Evolutionary conservation across 1,140 invertebrate species (phyloP), one percentile per base, ranked within the genome.

Genomic region (Hyphantria cunea): DNA sequence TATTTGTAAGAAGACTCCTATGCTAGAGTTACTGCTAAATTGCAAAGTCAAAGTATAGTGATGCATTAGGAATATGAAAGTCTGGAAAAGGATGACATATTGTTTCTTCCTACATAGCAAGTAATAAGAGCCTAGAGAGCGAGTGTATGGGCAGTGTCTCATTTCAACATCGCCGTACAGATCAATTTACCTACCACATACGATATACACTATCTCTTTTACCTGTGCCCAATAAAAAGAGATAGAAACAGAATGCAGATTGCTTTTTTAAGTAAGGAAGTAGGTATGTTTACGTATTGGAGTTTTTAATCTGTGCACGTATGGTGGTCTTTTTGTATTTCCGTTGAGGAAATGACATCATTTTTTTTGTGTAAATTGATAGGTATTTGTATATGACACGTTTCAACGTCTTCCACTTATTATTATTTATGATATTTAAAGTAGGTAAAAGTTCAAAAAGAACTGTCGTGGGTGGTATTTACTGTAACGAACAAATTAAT

Each of bases 81-180:
- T 25, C 17, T 71, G 72, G 72, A 80, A 76, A 67, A 70, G 66
- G 66, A 74, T 68, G 71, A 65, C 66, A 64, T 74, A 74, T 74
- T 72, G 67, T 76, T 72, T 68, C 55, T 52, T 65, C 69, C 56
- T 67, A 76, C 68, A 74, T 62, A 72, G 70, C 64, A 70, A 56
- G 74, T 74, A 72, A 79, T 74, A 72, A 66, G 70, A 76, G 72
- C 63, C 71, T 59, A 41, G 51, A 37, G 51, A 56, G 41, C 31
- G 58, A 53, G 65, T 60, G 64, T 63, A 49, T 60, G 64, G 67
- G 61, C 34, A 56, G 63, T 65, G 47, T 65, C 63, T 44, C 15
- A 37, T 65, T 65, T 65, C 63, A 52, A 65, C 63, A 47, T 59
- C 54, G 63, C 32, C 63, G n/a, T 13, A 5, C 49, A 48, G 53